Conservation (phyloP, 2,888 invertebrate species). For the Caenorhabditis virilis region DNA sequence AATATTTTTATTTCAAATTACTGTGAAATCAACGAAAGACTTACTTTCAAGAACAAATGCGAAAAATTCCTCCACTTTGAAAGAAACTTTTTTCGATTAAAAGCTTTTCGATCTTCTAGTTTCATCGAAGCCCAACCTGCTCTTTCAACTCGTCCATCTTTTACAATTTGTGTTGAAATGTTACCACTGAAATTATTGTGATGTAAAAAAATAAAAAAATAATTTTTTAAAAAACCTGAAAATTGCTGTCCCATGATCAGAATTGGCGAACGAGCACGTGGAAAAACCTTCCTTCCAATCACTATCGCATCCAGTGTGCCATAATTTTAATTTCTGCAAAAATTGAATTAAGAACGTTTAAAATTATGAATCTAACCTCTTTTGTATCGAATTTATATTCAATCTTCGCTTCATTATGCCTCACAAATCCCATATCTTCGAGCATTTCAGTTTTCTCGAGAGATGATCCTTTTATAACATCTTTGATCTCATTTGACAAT, state of each 20-base stretch:
- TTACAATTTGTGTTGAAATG: constrained; percentile 44
- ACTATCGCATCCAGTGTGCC: constrained; percentile 64
- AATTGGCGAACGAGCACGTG: constrained; percentile 40
- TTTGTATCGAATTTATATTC: constrained; percentile 59
- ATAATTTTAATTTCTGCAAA: constrained; percentile 35
- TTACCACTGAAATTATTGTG: constrained; percentile 34
- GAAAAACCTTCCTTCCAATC: constrained; percentile 67
- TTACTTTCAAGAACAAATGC: constrained; percentile 63
- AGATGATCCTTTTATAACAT: constrained; percentile 16
- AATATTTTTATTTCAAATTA: background rate
- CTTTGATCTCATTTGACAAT: constrained; percentile 43
- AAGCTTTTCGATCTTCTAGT: constrained; percentile 53
- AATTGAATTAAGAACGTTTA: background rate
- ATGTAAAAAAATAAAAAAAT: constrained; percentile 1
- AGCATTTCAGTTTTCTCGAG: constrained; percentile 44
- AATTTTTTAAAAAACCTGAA: constrained; percentile 32
- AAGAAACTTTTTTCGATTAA: constrained; percentile 58
- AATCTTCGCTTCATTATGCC: constrained; percentile 57
- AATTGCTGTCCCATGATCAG: constrained; percentile 58
- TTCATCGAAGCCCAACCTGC: constrained; percentile 67
- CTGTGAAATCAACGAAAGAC: background rate
- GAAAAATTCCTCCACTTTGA: constrained; percentile 62
- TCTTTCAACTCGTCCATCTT: constrained; percentile 62
- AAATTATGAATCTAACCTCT: constrained; percentile 38
- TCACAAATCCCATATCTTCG: constrained; percentile 45